phyloP scores from a whole-genome alignment of 1,140 invertebrate species.

The Calliphora vicina region DNA sequence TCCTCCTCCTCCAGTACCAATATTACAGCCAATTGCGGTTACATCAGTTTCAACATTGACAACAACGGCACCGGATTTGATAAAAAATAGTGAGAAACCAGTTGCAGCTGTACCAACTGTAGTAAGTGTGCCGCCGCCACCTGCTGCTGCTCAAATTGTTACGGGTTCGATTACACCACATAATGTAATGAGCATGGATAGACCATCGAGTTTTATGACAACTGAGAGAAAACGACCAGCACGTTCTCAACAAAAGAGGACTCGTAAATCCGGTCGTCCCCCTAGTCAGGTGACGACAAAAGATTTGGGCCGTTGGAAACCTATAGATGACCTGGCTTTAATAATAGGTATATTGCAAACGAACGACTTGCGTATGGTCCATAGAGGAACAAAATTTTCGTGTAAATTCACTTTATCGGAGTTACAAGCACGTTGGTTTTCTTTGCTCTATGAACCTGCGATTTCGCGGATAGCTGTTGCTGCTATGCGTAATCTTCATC shows the following conservation, averaged over 20 bases:
- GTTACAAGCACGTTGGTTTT: slow-evolving; percentile 95
- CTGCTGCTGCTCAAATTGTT: slow-evolving; percentile 55
- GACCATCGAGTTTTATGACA: slow-evolving; percentile 27
- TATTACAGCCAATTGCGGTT: slow-evolving; percentile 55
- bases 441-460: slow-evolving; percentile 89
- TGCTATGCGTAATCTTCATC: slow-evolving; percentile 93
- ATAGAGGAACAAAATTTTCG: slow-evolving; percentile 94
- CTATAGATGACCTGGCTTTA: slow-evolving; percentile 93
- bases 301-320: slow-evolving; percentile 95
- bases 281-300: slow-evolving; percentile 74
- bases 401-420: slow-evolving; percentile 94
- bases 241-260: slow-evolving; percentile 61
- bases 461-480: slow-evolving; percentile 86
- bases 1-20: slow-evolving; percentile 56
- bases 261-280: slow-evolving; percentile 69
- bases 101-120: slow-evolving; percentile 41
- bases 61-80: slow-evolving; percentile 48
- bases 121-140: slow-evolving; percentile 46
- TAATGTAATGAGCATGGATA: not conserved
- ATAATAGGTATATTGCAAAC: slow-evolving; percentile 94
- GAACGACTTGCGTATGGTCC: slow-evolving; percentile 86
- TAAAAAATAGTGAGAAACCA: slow-evolving; percentile 19
- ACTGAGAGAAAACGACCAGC: slow-evolving; percentile 46
- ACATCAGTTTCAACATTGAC: slow-evolving; percentile 44
- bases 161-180: slow-evolving; percentile 41